Evolutionary conservation across 2,797 vertebrate genomes (phyloP).

Genomic region (Odontamblyopus lacepedii): DNA sequence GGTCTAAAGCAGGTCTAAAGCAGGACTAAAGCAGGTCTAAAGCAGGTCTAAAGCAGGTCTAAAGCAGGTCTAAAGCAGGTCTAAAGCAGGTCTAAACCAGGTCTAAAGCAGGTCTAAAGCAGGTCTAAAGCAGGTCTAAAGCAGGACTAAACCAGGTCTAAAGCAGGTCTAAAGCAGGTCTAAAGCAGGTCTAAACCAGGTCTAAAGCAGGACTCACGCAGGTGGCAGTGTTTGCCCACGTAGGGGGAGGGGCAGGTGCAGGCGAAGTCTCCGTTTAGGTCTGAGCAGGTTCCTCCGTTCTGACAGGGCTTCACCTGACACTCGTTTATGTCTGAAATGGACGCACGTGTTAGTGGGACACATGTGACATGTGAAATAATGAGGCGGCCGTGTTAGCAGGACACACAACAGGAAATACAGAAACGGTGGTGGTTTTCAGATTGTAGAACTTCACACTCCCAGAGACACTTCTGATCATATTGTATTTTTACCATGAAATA

Average conservation of each 20-base stretch:
- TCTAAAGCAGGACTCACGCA: constrained; percentile 74
- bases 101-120: too few species aligned
- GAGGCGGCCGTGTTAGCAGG: too few species aligned
- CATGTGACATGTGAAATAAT: background rate
- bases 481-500: too few species aligned
- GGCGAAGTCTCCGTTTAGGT: constrained; percentile 79
- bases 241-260: constrained; percentile 86
- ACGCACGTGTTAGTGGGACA: background rate
- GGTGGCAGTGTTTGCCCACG: constrained; percentile 81
- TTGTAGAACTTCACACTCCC: too few species aligned
- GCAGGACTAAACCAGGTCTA: background rate
- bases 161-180: background rate
- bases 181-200: background rate
- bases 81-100: too few species aligned
- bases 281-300: constrained; percentile 83
- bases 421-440: background rate
- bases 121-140: background rate
- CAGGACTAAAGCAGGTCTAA: too few species aligned
- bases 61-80: too few species aligned
- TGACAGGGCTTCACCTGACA: constrained; percentile 80
- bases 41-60: too few species aligned
- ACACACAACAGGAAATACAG: background rate
- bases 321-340: background rate
- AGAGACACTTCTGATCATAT: too few species aligned
- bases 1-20: too few species aligned